phyloP scores from a whole-genome alignment of 2,113 vertebrate genomes.

The Gracilinanus agilis region DNA sequence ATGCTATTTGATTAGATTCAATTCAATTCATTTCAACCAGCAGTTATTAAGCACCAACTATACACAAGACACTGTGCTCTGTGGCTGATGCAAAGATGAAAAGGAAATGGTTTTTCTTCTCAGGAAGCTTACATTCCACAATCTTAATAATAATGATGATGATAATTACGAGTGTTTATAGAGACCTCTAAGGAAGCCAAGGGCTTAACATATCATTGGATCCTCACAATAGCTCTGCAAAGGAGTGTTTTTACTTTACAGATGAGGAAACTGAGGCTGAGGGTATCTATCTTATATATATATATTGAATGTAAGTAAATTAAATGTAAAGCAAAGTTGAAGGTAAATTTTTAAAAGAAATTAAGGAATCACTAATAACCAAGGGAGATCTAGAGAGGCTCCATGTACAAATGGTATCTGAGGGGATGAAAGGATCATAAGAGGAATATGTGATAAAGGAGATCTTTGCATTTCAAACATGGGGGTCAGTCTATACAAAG shows the following conservation, averaged over 20 bases:
- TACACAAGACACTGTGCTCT: neutral
- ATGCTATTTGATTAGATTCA: conserved; percentile 11
- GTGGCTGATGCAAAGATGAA: neutral
- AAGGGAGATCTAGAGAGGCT: neutral
- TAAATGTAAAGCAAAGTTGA: neutral
- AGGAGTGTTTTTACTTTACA: neutral
- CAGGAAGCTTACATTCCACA: neutral
- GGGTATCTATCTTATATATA: neutral
- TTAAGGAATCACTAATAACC: neutral
- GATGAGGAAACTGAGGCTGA: neutral
- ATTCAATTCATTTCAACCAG: neutral
- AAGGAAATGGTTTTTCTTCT: neutral
- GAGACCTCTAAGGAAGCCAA: neutral
- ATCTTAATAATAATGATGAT: neutral
- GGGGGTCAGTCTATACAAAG: neutral
- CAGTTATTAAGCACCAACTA: neutral
- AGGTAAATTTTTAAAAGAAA: neutral
- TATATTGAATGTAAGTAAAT: neutral
- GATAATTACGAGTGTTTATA: neutral
- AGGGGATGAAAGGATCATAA: neutral
- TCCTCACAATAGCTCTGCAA: neutral
- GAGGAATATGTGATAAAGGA: neutral
- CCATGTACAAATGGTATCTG: neutral
- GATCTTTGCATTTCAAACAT: neutral
- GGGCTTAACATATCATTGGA: neutral